Percentiles rank a stretch among this genome's conserved stretches.
Conservation (phyloP, 2,888 invertebrate species). For the Parnassius glacialis region DNA sequence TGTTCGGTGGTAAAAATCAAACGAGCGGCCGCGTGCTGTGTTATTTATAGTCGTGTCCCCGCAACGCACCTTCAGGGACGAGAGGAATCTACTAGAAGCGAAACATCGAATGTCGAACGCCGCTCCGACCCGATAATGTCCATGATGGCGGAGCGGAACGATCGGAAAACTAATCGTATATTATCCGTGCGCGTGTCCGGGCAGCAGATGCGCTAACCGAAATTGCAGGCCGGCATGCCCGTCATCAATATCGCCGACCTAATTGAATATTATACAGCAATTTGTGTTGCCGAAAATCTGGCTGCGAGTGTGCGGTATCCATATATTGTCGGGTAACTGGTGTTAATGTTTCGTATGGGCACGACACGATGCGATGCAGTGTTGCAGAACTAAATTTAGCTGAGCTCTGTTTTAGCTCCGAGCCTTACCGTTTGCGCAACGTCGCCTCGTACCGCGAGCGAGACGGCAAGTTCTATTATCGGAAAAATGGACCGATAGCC, state of each 20-base stretch:
- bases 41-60: conserved; percentile 59
- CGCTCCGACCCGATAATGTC: conserved; percentile 3
- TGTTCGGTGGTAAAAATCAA: conserved; percentile 59
- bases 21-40: conserved; percentile 50
- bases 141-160: conserved; percentile 25
- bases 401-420: conserved; percentile 68
- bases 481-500: conserved; percentile 61
- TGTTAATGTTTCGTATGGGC: conserved; percentile 69
- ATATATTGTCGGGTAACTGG: conserved; percentile 63
- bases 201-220: conserved; percentile 76
- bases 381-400: conserved; percentile 71
- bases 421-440: conserved; percentile 71
- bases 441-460: conserved; percentile 48
- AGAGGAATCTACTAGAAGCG: conserved; percentile 37
- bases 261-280: conserved; percentile 80
- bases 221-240: conserved; percentile 62
- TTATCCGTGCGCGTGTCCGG: conserved; percentile 54
- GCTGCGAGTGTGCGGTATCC: conserved; percentile 71
- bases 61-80: conserved; percentile 67
- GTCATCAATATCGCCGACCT: conserved; percentile 74
- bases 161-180: conserved; percentile 75
- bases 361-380: conserved; percentile 61
- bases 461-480: conserved; percentile 71
- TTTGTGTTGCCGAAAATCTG: conserved; percentile 79
- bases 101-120: conserved; percentile 2